phyloP scores from a whole-genome alignment of 2,888 invertebrate species.

The Athalia circularis region DNA sequence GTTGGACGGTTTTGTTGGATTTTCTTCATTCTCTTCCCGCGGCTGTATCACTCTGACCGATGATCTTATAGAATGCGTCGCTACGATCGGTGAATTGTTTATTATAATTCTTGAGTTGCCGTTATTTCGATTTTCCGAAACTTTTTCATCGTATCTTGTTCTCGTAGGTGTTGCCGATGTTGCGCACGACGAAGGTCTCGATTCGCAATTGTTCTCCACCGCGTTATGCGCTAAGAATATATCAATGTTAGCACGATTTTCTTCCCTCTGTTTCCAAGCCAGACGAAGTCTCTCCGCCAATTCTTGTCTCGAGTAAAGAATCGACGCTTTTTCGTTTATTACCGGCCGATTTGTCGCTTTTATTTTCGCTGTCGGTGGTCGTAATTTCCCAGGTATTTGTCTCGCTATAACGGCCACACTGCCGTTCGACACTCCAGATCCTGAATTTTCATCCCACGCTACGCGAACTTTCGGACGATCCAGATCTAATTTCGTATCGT shows the following conservation, averaged over 20 bases:
- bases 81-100: too few relatives aligned
- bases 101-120: too few relatives aligned
- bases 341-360: conserved; percentile 23
- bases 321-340: conserved; percentile 62
- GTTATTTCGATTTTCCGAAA: neutral
- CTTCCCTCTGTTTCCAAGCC: conserved; percentile 75
- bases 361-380: conserved; percentile 52
- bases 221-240: conserved; percentile 78
- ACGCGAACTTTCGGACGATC: conserved; percentile 65
- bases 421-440: conserved; percentile 7
- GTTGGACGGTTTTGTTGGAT: too few relatives aligned
- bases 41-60: neutral
- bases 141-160: neutral
- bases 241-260: conserved; percentile 78
- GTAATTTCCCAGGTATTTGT: conserved; percentile 63
- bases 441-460: conserved; percentile 64
- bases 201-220: conserved; percentile 69
- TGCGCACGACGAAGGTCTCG: conserved; percentile 60
- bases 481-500: conserved; percentile 46
- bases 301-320: conserved; percentile 74
- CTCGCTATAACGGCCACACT: conserved; percentile 68
- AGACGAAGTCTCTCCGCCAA: conserved; percentile 74
- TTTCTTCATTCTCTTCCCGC: neutral
- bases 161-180: conserved; percentile 39
- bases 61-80: neutral